phyloP scores from a whole-genome alignment of 2,797 vertebrate genomes.

The Buphagus erythrorhynchus region DNA sequence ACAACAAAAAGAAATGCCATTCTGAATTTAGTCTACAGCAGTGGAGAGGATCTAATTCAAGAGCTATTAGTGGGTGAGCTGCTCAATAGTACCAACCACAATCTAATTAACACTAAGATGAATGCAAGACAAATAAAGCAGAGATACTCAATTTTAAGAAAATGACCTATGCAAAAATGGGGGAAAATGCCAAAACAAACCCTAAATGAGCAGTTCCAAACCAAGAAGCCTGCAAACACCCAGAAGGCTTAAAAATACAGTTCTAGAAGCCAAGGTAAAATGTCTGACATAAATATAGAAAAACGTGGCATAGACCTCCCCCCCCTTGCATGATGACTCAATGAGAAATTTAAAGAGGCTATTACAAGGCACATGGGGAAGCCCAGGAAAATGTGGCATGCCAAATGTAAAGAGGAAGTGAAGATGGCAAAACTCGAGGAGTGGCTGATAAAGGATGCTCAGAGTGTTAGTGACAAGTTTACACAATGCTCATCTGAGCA shows the following conservation, averaged over 20 bases:
- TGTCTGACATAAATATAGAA: background rate
- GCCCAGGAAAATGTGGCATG: background rate
- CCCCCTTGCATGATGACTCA: background rate
- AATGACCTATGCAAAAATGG: background rate
- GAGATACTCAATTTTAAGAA: background rate
- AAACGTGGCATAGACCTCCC: rapidly evolving
- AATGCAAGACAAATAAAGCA: background rate
- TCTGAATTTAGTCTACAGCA: background rate
- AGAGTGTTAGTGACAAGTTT: background rate
- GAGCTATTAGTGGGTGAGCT: background rate
- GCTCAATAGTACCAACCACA: background rate
- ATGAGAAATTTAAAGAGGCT: background rate
- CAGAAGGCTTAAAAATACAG: background rate
- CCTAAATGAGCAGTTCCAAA: background rate
- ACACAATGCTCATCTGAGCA: rapidly evolving
- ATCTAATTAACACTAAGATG: background rate
- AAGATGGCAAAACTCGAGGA: background rate
- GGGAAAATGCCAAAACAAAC: background rate
- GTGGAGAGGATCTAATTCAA: background rate
- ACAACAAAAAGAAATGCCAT: background rate
- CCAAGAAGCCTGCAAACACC: background rate
- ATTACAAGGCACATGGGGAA: background rate
- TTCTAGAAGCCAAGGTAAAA: background rate
- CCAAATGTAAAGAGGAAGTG: background rate
- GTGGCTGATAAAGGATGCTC: background rate